Evolutionary conservation across 2,888 invertebrate species (phyloP), one percentile per base, ranked within the genome.

Genomic region (Athetis lepigone): DNA sequence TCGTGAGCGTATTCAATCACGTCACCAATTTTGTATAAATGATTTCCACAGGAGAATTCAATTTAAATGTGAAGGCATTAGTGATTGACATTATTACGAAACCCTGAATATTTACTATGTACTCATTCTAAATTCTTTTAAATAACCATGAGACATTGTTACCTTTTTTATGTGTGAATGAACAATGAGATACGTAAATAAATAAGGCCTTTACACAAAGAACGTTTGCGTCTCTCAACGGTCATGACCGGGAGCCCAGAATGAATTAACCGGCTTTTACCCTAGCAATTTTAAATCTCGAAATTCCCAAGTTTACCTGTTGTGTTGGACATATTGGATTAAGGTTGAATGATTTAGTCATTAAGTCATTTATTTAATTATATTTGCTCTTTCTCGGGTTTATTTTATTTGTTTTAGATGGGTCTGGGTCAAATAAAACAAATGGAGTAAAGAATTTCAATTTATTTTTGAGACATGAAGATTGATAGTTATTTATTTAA

Each of bases 171-270:
- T 77, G 65, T 70, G 76, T 77, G 72, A 80, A 80, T 82, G 54
- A 72, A 70, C 73, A 85, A 81, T 54, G 64, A 74, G 51, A 68
- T 63, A 71, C 71, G 75, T 83, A 71, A 83, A 84, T 84, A 82
- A 83, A 81, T 79, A 77, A 83, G 56, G 56, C 57, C 60, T 77
- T 76, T 83, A 75, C 75, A 82, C 77, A 82, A 80, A 78, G 78
- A 81, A 80, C 75, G 68, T 73, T 84, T 70, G 72, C 81, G 75
- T 82, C 71, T 54, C 63, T 75, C 71, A 71, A 60, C 56, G 70
- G 64, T 36, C 51, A 67, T 54, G 68, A 79, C 68, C 64, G 54
- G 65, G 46, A 59, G 54, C 79, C 67, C 63, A 70, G 56, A 81
- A 81, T 81, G 75, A 75, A 81, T 81, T 77, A 80, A 62, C 68